Evolutionary conservation across 2,113 vertebrate genomes (phyloP).

Genomic region (Bucco capensis): DNA sequence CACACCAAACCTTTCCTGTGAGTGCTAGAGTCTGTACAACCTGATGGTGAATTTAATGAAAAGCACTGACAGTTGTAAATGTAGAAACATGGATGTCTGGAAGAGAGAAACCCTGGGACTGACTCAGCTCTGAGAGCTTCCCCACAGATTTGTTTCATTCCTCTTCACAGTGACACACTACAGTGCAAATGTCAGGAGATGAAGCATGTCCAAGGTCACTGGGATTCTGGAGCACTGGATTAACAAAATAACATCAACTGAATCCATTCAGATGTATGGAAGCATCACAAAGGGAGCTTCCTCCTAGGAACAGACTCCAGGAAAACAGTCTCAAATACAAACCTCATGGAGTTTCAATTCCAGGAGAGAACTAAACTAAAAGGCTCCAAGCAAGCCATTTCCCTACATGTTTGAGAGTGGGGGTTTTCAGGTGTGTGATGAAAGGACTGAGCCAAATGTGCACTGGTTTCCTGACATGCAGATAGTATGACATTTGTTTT

Average conservation of each 20-base stretch:
- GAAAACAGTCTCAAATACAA: not conserved
- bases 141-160: not conserved
- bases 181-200: not conserved
- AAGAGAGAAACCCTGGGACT: not conserved
- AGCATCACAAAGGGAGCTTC: accelerated
- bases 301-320: not conserved
- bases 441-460: not conserved
- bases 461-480: not conserved
- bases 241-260: not conserved
- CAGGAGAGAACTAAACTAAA: not conserved
- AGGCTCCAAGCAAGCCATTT: not conserved
- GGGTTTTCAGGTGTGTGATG: accelerated
- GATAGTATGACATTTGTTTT: not conserved
- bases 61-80: not conserved
- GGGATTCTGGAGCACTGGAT: not conserved
- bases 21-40: not conserved
- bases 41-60: not conserved
- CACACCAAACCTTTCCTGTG: not conserved
- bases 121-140: not conserved
- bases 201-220: not conserved
- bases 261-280: not conserved
- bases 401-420: not conserved
- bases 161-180: not conserved
- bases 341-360: not conserved
- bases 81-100: not conserved